Evolutionary conservation across 1,140 invertebrate species (phyloP).

Genomic region (Dendrolimus punctatus): DNA sequence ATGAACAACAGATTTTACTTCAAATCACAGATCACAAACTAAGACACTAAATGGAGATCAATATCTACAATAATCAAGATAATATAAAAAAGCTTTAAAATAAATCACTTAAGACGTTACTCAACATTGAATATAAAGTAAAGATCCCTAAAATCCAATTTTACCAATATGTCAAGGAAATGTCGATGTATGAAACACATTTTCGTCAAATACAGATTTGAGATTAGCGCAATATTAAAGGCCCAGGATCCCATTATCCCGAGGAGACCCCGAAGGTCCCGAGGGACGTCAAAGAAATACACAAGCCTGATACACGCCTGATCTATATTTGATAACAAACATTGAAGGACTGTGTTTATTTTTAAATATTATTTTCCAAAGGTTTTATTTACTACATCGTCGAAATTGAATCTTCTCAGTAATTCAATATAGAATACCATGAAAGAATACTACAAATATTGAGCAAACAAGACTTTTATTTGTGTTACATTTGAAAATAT

Average conservation of each 20-base stretch:
- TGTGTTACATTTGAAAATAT: no score
- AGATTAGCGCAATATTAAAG: slow-evolving; percentile 30
- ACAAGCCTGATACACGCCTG: slow-evolving; percentile 21
- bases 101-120: no score
- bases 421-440: no score
- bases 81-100: no score
- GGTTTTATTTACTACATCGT: no score
- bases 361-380: background rate
- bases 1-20: no score
- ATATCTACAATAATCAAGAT: no score
- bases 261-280: slow-evolving; percentile 28
- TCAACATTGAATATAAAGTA: background rate
- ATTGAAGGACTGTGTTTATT: slow-evolving; percentile 1
- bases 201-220: slow-evolving; percentile 6
- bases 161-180: slow-evolving; percentile 3
- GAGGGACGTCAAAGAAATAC: slow-evolving; percentile 49
- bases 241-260: slow-evolving; percentile 49
- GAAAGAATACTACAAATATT: no score
- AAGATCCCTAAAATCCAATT: background rate
- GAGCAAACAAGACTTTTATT: no score
- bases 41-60: no score
- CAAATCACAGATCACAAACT: no score
- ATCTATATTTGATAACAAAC: slow-evolving; percentile 33
- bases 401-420: no score
- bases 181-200: background rate